Percentiles rank a stretch among this genome's conserved stretches.
Evolutionary conservation across 2,797 vertebrate species (phyloP).

Genomic region (Emys orbicularis): DNA sequence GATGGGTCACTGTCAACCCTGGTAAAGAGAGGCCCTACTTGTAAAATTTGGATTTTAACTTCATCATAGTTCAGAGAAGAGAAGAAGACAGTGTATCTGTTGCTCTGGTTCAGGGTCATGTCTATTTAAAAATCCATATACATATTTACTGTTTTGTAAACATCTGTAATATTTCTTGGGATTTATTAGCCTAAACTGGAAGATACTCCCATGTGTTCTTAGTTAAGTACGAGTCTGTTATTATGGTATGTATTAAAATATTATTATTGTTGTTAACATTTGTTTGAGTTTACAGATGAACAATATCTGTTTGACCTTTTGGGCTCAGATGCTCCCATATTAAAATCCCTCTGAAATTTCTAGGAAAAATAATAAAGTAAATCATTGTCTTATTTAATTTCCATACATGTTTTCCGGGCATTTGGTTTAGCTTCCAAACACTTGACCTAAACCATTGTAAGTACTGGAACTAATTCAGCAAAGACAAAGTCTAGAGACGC

Average conservation of each 20-base stretch:
- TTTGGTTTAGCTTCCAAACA: not conserved
- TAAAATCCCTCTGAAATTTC: not conserved
- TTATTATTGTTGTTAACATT: not conserved
- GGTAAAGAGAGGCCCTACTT: not conserved
- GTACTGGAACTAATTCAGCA: not conserved
- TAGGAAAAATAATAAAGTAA: not conserved
- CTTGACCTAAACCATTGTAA: not conserved
- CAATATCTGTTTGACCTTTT: not conserved
- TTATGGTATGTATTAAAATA: not conserved
- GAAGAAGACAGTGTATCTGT: not conserved
- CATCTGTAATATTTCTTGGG: not conserved
- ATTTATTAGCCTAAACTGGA: not conserved
- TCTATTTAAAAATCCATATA: not conserved
- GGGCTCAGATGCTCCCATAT: not conserved
- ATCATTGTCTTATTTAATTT: not conserved
- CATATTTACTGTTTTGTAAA: conserved; percentile 47
- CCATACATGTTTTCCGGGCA: not conserved
- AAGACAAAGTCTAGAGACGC: not conserved
- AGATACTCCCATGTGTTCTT: not conserved
- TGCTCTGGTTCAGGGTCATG: not conserved
- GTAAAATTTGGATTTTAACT: not conserved
- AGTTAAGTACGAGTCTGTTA: not conserved
- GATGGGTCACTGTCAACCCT: not conserved
- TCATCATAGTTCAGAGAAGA: not conserved
- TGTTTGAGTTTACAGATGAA: not conserved